Evolutionary conservation across 2,113 vertebrate species (phyloP).

Genomic region (Eulemur rufifrons): DNA sequence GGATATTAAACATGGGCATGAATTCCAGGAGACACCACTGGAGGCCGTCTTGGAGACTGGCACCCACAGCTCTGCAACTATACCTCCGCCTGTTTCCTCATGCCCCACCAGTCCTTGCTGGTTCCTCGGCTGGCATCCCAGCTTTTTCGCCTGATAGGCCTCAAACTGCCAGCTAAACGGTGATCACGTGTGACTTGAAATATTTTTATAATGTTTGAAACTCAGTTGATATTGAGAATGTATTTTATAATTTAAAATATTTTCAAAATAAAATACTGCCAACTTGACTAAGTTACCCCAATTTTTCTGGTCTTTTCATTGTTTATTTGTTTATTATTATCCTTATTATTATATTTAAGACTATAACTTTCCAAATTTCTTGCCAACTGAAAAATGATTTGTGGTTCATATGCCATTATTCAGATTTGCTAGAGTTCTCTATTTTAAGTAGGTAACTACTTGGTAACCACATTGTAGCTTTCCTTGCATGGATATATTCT

Average conservation of each 20-base stretch:
- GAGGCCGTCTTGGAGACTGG: neutral
- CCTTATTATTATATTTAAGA: neutral
- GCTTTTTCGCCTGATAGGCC: neutral
- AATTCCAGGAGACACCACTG: neutral
- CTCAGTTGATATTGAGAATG: neutral
- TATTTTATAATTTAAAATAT: neutral
- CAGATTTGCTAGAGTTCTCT: neutral
- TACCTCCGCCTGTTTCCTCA: neutral
- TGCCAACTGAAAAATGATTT: neutral
- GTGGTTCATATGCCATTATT: neutral
- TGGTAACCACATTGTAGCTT: neutral
- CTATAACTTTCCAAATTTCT: conserved; percentile 7
- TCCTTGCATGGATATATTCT: neutral
- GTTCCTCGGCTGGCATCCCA: neutral
- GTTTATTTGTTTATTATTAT: neutral
- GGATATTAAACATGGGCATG: neutral
- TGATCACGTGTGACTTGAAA: neutral
- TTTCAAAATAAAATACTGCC: neutral
- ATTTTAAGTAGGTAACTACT: neutral
- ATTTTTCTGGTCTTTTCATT: neutral
- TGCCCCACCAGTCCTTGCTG: neutral
- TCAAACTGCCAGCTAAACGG: neutral
- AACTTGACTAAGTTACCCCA: neutral
- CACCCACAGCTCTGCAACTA: neutral
- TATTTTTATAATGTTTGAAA: neutral